A percentile compares a stretch with the other conserved stretches of the same genome.
phyloP scores from a whole-genome alignment of 64 coral and sea anemone genomes.

The Hydrozoanthus tunicans region DNA sequence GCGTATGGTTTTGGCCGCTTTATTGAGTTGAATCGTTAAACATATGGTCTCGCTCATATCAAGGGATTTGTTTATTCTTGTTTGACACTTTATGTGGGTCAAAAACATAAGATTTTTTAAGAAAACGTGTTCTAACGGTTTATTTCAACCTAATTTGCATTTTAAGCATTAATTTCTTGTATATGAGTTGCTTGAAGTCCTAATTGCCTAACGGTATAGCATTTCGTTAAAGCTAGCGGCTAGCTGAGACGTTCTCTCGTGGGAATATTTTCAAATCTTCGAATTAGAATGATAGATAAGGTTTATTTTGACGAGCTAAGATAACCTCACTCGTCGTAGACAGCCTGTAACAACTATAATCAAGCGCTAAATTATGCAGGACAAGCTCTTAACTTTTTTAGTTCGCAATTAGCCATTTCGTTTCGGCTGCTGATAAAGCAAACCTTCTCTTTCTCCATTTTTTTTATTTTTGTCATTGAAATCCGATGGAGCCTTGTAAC shows the following conservation, averaged over 20 bases:
- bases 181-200: not conserved
- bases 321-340: too few species aligned
- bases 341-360: not conserved
- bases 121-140: not conserved
- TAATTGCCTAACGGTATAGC: not conserved
- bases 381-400: not conserved
- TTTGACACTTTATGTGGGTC: not conserved
- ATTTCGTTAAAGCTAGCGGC: not conserved
- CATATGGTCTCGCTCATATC: too few species aligned
- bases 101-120: not conserved
- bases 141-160: slow-evolving; percentile 4
- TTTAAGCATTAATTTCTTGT: not conserved
- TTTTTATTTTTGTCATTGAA: not conserved
- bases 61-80: not conserved
- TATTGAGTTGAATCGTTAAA: not conserved
- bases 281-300: not conserved
- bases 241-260: not conserved
- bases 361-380: slow-evolving; percentile 4
- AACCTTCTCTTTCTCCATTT: not conserved
- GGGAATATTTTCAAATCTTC: not conserved
- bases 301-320: not conserved
- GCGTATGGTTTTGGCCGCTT: not conserved
- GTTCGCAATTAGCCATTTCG: not conserved
- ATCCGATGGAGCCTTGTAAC: not conserved
- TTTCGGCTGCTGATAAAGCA: not conserved